Conservation (phyloP, 2,797 vertebrate species). For the Leptoclinus maculatus region DNA sequence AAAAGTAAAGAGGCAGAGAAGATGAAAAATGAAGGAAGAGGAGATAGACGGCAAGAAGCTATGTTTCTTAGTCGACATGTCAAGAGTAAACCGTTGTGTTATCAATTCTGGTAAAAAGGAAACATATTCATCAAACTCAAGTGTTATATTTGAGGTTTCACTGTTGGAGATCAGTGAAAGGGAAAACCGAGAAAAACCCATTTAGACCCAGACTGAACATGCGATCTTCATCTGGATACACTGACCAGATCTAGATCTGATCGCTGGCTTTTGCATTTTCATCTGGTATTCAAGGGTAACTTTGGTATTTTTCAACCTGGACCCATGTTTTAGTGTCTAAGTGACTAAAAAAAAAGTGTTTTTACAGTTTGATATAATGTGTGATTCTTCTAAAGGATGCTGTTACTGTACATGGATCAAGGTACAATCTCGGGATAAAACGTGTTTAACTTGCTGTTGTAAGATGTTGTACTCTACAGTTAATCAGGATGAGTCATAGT, state of each 20-base stretch:
- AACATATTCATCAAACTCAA: slow-evolving; percentile 6
- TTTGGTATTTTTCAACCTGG: background rate
- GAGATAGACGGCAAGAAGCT: background rate
- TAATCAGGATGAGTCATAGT: background rate
- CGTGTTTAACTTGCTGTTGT: background rate
- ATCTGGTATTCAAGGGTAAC: background rate
- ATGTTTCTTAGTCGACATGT: slow-evolving; percentile 34
- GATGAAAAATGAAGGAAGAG: slow-evolving; percentile 42
- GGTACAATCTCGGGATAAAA: background rate
- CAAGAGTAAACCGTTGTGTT: slow-evolving; percentile 4
- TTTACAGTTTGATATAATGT: background rate
- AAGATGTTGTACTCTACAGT: background rate
- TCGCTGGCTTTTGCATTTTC: background rate
- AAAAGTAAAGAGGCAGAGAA: slow-evolving; percentile 4
- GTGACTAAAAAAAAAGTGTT: background rate
- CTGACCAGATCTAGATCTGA: background rate
- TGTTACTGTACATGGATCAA: background rate
- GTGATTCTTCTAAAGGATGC: background rate
- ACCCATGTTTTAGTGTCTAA: background rate
- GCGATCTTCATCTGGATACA: background rate
- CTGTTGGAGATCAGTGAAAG: background rate
- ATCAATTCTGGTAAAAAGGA: slow-evolving; percentile 13
- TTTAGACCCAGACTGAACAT: background rate
- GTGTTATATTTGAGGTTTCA: background rate
- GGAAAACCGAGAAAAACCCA: background rate